Evolutionary conservation across 2,797 vertebrate genomes (phyloP).

Genomic region (Centroberyx gerrardi): DNA sequence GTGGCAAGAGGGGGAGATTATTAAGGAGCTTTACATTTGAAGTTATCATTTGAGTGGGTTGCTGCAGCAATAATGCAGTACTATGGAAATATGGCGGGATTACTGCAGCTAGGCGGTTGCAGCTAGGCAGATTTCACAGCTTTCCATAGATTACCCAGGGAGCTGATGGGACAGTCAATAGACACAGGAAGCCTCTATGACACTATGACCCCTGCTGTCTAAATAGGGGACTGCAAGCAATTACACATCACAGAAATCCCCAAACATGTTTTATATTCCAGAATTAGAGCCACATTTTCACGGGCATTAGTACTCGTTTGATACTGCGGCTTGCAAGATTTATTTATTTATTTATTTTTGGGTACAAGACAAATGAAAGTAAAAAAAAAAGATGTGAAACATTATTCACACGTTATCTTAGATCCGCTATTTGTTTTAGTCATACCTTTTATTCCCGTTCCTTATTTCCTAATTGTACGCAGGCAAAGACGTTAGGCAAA

Average conservation of each 20-base stretch:
- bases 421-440: slow-evolving; percentile 24
- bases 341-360: too few species aligned
- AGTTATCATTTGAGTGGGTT: slow-evolving; percentile 33
- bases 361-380: slow-evolving; percentile 36
- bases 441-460: slow-evolving; percentile 20
- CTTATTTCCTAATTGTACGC: slow-evolving; percentile 36
- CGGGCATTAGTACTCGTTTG: slow-evolving; percentile 47
- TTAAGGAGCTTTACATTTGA: slow-evolving; percentile 48
- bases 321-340: slow-evolving; percentile 23
- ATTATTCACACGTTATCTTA: slow-evolving; percentile 15
- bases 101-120: slow-evolving; percentile 46
- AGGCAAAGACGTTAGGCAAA: slow-evolving; percentile 22
- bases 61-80: slow-evolving; percentile 45
- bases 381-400: slow-evolving; percentile 48
- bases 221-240: slow-evolving; percentile 67
- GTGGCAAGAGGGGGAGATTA: slow-evolving; percentile 7
- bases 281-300: slow-evolving; percentile 40
- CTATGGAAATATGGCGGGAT: slow-evolving; percentile 58
- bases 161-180: slow-evolving; percentile 62
- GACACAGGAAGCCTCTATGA: slow-evolving; percentile 43
- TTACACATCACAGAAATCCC: slow-evolving; percentile 31
- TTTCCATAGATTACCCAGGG: slow-evolving; percentile 57
- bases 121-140: slow-evolving; percentile 63
- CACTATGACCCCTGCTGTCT: slow-evolving; percentile 78
- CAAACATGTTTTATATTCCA: slow-evolving; percentile 46